phyloP scores from a whole-genome alignment of 1,140 invertebrate species.

The Ctenoplectra terminalis region DNA sequence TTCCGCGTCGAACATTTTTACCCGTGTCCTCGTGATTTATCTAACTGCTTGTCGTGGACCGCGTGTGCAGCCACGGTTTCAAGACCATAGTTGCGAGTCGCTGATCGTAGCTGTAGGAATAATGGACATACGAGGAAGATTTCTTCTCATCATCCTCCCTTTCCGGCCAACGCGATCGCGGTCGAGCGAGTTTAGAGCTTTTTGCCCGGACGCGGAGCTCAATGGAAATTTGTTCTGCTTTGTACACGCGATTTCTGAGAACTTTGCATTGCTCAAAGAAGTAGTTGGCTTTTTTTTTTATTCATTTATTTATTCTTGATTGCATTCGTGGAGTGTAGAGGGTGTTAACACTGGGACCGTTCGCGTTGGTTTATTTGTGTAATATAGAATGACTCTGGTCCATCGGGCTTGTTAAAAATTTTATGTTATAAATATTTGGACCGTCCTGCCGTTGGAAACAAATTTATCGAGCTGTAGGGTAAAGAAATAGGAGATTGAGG shows the following conservation, averaged over 20 bases:
- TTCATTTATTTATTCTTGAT: no score
- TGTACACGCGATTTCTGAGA: background rate
- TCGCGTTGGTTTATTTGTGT: no score
- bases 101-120: background rate
- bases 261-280: background rate
- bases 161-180: background rate
- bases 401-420: no score
- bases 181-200: background rate
- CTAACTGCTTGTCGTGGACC: background rate
- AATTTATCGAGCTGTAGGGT: no score
- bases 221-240: conserved; percentile 11
- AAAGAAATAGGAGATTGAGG: no score
- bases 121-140: background rate
- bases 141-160: background rate
- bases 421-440: no score
- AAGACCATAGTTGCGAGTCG: background rate
- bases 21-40: conserved; percentile 24
- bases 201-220: background rate
- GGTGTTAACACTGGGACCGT: no score
- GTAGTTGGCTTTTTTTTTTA: no score
- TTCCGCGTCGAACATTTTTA: conserved; percentile 30
- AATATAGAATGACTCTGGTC: no score
- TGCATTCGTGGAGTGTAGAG: no score
- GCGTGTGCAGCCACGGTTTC: background rate
- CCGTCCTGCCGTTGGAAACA: no score